Conservation (phyloP, 2,797 vertebrate species). For the Macropodus opercularis region DNA sequence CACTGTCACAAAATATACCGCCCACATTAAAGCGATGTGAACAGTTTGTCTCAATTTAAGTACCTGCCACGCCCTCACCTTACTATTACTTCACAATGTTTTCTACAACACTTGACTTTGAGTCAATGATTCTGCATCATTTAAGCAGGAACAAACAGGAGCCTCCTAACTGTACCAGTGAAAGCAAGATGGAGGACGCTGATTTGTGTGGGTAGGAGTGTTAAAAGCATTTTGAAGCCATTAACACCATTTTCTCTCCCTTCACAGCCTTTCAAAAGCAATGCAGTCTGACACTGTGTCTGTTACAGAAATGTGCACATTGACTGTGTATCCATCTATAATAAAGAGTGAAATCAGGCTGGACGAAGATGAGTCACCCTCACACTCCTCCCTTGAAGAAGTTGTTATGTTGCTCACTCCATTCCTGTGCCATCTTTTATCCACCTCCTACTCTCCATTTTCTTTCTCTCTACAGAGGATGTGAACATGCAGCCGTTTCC, state of each 20-base stretch:
- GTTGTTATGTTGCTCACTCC: conserved; percentile 36
- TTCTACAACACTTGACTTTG: not conserved
- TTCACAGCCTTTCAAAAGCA: conserved; percentile 60
- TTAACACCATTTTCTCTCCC: conserved; percentile 61
- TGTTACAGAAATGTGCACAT: conserved; percentile 34
- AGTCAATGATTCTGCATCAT: conserved; percentile 7
- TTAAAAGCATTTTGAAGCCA: conserved; percentile 69
- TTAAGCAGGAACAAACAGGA: conserved; percentile 5
- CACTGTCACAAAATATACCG: not conserved
- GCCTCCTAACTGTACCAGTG: conserved; percentile 19
- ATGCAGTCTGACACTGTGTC: conserved; percentile 47
- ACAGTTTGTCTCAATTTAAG: not conserved
- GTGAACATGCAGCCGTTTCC: conserved; percentile 14
- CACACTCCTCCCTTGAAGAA: conserved; percentile 45
- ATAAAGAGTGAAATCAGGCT: conserved; percentile 53
- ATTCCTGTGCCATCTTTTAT: conserved; percentile 7
- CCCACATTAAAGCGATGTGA: not conserved
- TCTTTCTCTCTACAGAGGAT: conserved; percentile 22
- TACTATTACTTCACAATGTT: not conserved
- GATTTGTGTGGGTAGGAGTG: conserved; percentile 58
- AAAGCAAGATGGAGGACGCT: conserved; percentile 34
- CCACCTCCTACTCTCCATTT: conserved; percentile 9
- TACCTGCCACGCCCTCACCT: not conserved
- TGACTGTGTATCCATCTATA: conserved; percentile 36
- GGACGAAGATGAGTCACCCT: conserved; percentile 64